phyloP scores from a whole-genome alignment of 2,113 vertebrate genomes.

The Ursus arctos region DNA sequence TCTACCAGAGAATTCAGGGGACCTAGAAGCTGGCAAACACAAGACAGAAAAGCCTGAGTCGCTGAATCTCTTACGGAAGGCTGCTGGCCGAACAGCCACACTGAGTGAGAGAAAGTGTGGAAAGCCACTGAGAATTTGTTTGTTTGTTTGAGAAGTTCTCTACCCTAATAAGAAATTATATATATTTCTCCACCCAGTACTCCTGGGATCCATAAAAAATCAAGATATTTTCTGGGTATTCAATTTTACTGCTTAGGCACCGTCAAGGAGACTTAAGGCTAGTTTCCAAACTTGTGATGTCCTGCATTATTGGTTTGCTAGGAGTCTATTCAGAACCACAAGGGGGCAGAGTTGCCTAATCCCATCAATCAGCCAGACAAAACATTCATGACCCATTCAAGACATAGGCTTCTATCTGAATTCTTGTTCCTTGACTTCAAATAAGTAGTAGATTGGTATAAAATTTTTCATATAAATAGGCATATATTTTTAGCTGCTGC shows the following conservation, averaged over 20 bases:
- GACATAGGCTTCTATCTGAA: background rate
- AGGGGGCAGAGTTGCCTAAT: constrained; percentile 54
- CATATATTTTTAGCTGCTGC: background rate
- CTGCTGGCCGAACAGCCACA: background rate
- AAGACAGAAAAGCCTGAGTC: background rate
- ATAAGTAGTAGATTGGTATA: background rate
- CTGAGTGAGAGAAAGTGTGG: background rate
- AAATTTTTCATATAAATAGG: background rate
- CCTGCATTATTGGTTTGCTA: background rate
- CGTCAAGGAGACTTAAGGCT: background rate
- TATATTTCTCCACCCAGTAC: background rate
- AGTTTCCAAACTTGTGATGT: background rate
- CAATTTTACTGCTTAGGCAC: background rate
- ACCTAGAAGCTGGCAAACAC: background rate
- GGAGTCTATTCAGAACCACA: background rate
- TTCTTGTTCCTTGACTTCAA: background rate
- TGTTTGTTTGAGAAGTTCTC: background rate
- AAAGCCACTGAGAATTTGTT: background rate
- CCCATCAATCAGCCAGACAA: background rate
- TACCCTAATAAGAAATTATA: background rate
- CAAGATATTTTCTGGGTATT: background rate
- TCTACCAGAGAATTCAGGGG: background rate
- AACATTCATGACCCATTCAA: background rate
- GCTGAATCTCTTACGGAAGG: background rate
- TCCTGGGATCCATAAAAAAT: background rate